Percentiles rank a stretch among this genome's conserved stretches.
phyloP scores from a whole-genome alignment of 2,113 vertebrate genomes.

The Syngnathoides biaculeatus region DNA sequence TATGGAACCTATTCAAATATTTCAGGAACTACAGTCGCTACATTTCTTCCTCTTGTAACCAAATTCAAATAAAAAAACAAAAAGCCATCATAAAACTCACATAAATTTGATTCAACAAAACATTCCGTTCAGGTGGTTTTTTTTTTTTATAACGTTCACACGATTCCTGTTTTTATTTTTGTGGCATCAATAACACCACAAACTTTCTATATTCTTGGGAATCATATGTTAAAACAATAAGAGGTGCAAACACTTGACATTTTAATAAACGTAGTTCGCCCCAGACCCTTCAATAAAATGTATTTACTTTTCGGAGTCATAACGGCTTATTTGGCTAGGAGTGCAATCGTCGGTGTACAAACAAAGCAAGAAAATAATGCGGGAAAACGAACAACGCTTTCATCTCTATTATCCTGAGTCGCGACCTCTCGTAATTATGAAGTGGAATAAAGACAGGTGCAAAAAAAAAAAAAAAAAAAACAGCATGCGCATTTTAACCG shows the following conservation, averaged over 20 bases:
- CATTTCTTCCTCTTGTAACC: neutral
- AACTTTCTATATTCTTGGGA: neutral
- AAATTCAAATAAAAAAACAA: neutral
- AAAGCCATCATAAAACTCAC: neutral
- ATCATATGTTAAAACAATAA: neutral
- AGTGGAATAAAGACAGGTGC: slow-evolving; percentile 42
- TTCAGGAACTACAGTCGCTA: neutral
- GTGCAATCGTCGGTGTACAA: slow-evolving; percentile 21
- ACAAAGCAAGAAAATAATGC: slow-evolving; percentile 14
- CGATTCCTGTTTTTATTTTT: neutral
- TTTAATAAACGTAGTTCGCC: neutral
- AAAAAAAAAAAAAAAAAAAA: too few relatives aligned
- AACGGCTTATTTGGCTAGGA: slow-evolving; percentile 48
- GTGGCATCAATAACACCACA: neutral
- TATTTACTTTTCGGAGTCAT: slow-evolving; percentile 2
- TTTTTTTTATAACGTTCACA: neutral
- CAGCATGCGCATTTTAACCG: slow-evolving; percentile 42
- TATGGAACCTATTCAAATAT: neutral
- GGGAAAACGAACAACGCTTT: slow-evolving; percentile 18
- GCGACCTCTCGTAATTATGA: slow-evolving; percentile 29
- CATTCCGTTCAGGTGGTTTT: neutral
- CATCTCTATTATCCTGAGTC: slow-evolving; percentile 56
- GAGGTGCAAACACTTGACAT: neutral
- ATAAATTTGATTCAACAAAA: neutral
- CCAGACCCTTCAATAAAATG: neutral